A percentile compares a stretch with the other conserved stretches of the same genome.
Evolutionary conservation across 2,113 vertebrate genomes (phyloP).

Genomic region (Tachysurus fulvidraco): DNA sequence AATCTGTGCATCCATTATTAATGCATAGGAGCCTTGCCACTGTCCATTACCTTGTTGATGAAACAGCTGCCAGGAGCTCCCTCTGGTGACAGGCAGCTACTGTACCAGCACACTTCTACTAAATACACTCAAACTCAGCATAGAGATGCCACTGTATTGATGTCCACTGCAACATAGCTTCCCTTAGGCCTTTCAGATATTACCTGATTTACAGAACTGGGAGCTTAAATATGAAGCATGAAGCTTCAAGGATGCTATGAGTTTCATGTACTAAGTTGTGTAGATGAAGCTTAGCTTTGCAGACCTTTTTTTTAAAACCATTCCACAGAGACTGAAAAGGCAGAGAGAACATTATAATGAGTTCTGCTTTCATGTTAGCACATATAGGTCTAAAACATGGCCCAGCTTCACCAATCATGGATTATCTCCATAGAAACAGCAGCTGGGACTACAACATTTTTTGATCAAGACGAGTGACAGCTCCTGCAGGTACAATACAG

Average conservation of each 20-base stretch:
- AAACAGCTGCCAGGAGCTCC: slow-evolving; percentile 61
- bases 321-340: neutral
- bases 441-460: neutral
- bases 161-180: neutral
- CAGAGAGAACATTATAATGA: neutral
- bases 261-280: neutral
- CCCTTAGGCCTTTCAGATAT: slow-evolving; percentile 6
- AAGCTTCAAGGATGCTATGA: neutral
- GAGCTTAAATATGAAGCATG: neutral
- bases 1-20: slow-evolving; percentile 81
- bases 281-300: neutral
- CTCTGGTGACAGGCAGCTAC: slow-evolving; percentile 38
- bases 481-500: slow-evolving; percentile 4
- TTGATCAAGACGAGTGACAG: slow-evolving; percentile 8
- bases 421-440: slow-evolving; percentile 23
- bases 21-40: slow-evolving; percentile 68
- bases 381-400: neutral
- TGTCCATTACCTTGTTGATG: slow-evolving; percentile 65
- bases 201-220: neutral
- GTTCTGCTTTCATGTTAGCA: neutral
- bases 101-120: neutral
- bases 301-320: neutral
- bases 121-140: neutral
- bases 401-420: neutral
- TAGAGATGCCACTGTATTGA: neutral